Evolutionary conservation across 2,797 vertebrate genomes (phyloP), one percentile per base, ranked within the genome.

Genomic region (Rhinatrema bivittatum): DNA sequence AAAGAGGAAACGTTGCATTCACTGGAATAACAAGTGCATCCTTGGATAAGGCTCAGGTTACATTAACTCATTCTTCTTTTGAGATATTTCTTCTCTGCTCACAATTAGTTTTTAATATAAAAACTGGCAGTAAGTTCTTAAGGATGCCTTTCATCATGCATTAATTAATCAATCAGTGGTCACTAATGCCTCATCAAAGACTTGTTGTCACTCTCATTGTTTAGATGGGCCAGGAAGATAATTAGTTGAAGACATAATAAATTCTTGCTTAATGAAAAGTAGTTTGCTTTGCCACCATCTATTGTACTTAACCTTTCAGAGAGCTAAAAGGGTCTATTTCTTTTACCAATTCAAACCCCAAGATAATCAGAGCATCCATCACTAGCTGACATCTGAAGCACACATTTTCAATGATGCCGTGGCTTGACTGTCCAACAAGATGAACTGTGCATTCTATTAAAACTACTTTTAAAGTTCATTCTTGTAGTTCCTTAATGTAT

Each of bases 161-260:
- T 46, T 50, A 37, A 48, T 32, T 44, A 37, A 11, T 37, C 58
- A 20, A 25, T 36, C 24, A 22, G 29, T 46, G 6, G 10, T 33
- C 39, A 2, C 13, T n/a, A n/a, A 25, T 5, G 29, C 5, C 25
- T 29, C 42, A 51, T 39, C 25, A 32, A 52, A 37, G 5, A 11
- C 0, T 1, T 18, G 30, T 2, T 24, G 12, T 41, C 19, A 18
- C 7, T 29, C 56, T 14, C 29, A 12, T 13, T 32, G 39, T 13
- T 17, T 36, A 14, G 1, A 11, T 23, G 36, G 10, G 13, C 10
- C 44, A 33, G 16, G 22, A 53, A 26, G 5, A 2, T 41, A 46
- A 28, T 50, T 50, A 36, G 7, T 20, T 49, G 39, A 49, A 10
- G 36, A 7, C 33, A 14, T 46, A 54, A 14, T 46, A 54, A 28